Base-by-base conservation (phyloP, 2,797 vertebrate species). In the Uromys caudimaculatus region DNA sequence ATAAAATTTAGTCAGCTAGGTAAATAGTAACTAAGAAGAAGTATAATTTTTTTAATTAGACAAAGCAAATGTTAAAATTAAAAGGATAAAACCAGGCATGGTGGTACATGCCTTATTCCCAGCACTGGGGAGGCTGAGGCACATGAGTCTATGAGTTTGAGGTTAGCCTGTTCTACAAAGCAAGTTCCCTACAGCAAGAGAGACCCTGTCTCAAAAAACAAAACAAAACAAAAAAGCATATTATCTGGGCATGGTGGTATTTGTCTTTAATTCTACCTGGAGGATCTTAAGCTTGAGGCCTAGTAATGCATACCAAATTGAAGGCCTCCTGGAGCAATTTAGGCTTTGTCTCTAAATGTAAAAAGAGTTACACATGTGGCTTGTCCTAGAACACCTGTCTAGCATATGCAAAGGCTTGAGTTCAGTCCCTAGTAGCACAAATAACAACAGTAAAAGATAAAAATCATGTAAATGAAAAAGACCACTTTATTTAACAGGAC, bases 11-110 rank as follows among this genome's bases (percentile, higher is more conserved):
- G 58, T 14, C 23, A 97, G 47, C 19, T 35, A 95, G 52, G n/a
- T 86, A 50, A 91, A 24, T 87, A 62, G 91, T 94, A 89, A 91
- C 78, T 52, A 35, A 93, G 54, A 82, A 95, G 94, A 88, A 69
- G 35, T 41, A 21, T 52, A 32, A n/a, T 87, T 90, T 90, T 93
- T 76, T 78, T 60, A 81, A 93, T 50, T 41, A 94, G 60, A 47
- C 92, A 89, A 94, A 75, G 76, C 24, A 92, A 17, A 92, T 17
- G 62, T 50, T 56, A 94, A 93, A 38, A 75, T 89, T 50, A 87
- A 94, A 90, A 93, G 41, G 60, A 23, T 84, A 84, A 84, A 64
- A 21, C 47, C 4, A 35, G 23, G 17, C 3, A 4, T 85, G 44
- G 60, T 67, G 44, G 44, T 85, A 14, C 5, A 50, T 14, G 32